phyloP scores from a whole-genome alignment of 2,113 vertebrate genomes.

The Hippocampus comes region DNA sequence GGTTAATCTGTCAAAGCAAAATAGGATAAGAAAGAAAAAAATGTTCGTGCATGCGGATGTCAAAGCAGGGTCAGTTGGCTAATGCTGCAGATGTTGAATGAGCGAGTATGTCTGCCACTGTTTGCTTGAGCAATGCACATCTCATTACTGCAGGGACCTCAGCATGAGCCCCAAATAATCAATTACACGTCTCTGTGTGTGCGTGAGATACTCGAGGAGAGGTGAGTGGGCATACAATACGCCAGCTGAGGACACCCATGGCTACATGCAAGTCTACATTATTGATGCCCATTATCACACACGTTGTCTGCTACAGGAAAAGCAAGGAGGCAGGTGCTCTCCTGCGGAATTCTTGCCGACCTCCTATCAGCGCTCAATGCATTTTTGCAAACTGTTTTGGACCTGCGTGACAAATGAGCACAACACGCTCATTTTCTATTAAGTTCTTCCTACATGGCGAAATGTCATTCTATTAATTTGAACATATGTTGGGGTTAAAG shows the following conservation, averaged over 20 bases:
- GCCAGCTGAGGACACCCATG: slow-evolving; percentile 30
- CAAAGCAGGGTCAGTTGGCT: slow-evolving; percentile 1
- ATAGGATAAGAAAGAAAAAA: not conserved
- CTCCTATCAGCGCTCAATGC: slow-evolving; percentile 46
- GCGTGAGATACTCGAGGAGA: slow-evolving; percentile 9
- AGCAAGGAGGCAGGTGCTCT: slow-evolving; percentile 50
- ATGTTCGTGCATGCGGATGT: not conserved
- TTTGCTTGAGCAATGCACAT: slow-evolving; percentile 14
- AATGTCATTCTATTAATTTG: slow-evolving; percentile 52
- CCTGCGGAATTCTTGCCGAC: slow-evolving; percentile 60
- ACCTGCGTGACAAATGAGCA: slow-evolving; percentile 61
- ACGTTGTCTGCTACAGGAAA: slow-evolving; percentile 54
- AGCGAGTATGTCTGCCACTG: not conserved
- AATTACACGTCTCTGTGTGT: slow-evolving; percentile 20
- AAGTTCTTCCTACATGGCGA: slow-evolving; percentile 25
- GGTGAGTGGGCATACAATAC: slow-evolving; percentile 12
- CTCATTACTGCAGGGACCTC: slow-evolving; percentile 18
- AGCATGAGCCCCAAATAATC: slow-evolving; percentile 13
- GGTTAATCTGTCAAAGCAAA: slow-evolving; percentile 4
- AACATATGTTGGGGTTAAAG: slow-evolving; percentile 30
- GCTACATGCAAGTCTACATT: slow-evolving; percentile 55
- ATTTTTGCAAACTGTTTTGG: slow-evolving; percentile 37
- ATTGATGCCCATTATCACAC: slow-evolving; percentile 70
- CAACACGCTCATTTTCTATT: slow-evolving; percentile 28
- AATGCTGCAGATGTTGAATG: not conserved